A percentile compares a stretch with the other conserved stretches of the same genome.
phyloP scores from a whole-genome alignment of 1,140 invertebrate genomes.

The Phthorimaea operculella region DNA sequence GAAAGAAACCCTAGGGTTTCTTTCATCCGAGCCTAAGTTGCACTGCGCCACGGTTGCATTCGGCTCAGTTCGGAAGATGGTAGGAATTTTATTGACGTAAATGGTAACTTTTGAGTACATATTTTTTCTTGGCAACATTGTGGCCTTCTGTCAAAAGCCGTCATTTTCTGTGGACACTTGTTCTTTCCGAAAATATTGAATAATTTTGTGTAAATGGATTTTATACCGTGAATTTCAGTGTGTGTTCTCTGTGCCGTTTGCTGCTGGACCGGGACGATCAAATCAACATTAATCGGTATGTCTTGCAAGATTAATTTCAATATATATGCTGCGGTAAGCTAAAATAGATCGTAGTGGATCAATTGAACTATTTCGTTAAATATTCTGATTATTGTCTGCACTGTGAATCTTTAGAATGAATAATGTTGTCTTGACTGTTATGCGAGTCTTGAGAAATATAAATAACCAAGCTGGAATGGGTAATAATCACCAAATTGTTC shows the following conservation, averaged over 20 bases:
- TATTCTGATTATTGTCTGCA: not conserved
- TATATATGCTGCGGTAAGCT: slow-evolving; percentile 17
- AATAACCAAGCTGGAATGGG: too few relatives aligned
- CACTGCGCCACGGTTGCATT: too few relatives aligned
- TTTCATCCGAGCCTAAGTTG: too few relatives aligned
- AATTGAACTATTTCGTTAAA: slow-evolving; percentile 11
- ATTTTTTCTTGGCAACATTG: not conserved
- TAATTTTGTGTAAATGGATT: slow-evolving; percentile 22
- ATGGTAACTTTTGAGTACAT: too few relatives aligned
- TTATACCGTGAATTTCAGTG: slow-evolving; percentile 20
- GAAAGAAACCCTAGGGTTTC: too few relatives aligned
- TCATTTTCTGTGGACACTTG: slow-evolving; percentile 20
- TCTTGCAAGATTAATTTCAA: not conserved
- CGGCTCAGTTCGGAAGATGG: too few relatives aligned
- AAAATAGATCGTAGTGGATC: slow-evolving; percentile 37
- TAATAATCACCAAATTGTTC: too few relatives aligned
- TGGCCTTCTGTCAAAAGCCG: slow-evolving; percentile 16
- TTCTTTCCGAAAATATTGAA: slow-evolving; percentile 33
- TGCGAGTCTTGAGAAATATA: too few relatives aligned
- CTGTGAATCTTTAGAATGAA: too few relatives aligned
- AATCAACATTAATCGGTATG: not conserved
- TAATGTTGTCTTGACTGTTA: too few relatives aligned
- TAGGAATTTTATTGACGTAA: too few relatives aligned
- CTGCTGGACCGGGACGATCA: not conserved
- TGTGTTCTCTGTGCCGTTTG: slow-evolving; percentile 8